phyloP scores from a whole-genome alignment of 2,113 vertebrate species.

The Myrmecophaga tridactyla region DNA sequence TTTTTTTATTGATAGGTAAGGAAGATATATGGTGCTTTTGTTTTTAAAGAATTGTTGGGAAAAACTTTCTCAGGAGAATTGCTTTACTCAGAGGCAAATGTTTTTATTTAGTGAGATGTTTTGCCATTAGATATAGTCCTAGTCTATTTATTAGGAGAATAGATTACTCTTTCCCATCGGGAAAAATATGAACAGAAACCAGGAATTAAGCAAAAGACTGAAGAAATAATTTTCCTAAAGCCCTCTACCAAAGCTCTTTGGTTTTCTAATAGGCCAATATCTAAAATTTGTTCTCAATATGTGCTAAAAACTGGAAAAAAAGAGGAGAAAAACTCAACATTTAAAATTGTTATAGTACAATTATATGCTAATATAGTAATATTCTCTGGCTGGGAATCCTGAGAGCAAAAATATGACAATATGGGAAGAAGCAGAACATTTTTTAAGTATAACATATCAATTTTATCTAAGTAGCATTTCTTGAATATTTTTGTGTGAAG shows the following conservation, averaged over 20 bases:
- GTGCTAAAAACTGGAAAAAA: background rate
- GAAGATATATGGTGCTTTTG: background rate
- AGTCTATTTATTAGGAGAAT: background rate
- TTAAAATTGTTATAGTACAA: background rate
- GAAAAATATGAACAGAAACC: background rate
- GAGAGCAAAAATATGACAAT: background rate
- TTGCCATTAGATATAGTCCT: background rate
- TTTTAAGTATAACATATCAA: background rate
- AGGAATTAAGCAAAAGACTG: background rate
- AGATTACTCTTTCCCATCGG: background rate
- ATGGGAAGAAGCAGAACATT: background rate
- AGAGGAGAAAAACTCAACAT: background rate
- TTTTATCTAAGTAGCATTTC: background rate
- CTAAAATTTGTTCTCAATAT: background rate
- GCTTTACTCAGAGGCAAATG: background rate
- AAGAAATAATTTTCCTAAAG: background rate
- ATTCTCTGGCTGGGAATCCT: background rate
- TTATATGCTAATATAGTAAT: background rate
- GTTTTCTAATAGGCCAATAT: background rate
- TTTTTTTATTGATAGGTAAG: background rate
- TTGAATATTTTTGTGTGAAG: conserved; percentile 14
- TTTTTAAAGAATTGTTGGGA: background rate
- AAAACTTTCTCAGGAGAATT: background rate
- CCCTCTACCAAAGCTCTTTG: background rate
- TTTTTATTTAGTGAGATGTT: background rate